Evolutionary conservation across 2,797 vertebrate species (phyloP).

Genomic region (Poeciliopsis infans): DNA sequence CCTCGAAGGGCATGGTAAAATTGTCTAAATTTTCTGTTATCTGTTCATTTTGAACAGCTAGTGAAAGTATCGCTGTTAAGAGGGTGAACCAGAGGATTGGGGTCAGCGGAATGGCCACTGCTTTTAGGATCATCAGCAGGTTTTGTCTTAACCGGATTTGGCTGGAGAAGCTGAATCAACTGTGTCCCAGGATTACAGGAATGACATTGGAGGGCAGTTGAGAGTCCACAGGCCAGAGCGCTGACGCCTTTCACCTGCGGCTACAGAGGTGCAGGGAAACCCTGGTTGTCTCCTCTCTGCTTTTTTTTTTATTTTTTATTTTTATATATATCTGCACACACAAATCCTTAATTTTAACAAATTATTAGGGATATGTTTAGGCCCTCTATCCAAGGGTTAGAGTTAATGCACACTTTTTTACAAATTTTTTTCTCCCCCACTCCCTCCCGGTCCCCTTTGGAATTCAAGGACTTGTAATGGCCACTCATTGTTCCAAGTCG

Average conservation of each 20-base stretch:
- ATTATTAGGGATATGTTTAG: constrained; percentile 31
- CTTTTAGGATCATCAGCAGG: constrained; percentile 87
- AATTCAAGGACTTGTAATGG: constrained; percentile 32
- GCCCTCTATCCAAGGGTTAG: neutral
- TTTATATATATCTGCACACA: constrained; percentile 23
- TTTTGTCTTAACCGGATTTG: constrained; percentile 95
- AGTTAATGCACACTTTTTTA: constrained; percentile 10
- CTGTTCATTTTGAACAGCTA: constrained; percentile 30
- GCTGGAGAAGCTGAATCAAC: constrained; percentile 86
- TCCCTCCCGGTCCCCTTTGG: neutral
- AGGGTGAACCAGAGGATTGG: constrained; percentile 75
- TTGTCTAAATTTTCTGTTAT: constrained; percentile 12
- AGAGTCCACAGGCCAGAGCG: constrained; percentile 66
- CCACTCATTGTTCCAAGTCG: constrained; percentile 41
- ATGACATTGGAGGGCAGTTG: constrained; percentile 83
- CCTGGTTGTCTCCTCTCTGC: constrained; percentile 8
- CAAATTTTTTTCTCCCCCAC: neutral
- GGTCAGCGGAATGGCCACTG: constrained; percentile 84
- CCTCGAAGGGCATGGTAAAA: neutral
- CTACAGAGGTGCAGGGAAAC: constrained; percentile 37
- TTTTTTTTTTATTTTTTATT: neutral
- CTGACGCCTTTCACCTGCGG: constrained; percentile 42
- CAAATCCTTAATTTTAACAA: constrained; percentile 26
- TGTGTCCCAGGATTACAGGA: constrained; percentile 85
- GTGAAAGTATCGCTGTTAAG: constrained; percentile 74